A percentile compares a stretch with the other conserved stretches of the same genome.
Conservation (phyloP, 1,140 invertebrate genomes). For the Goniozus legneri region DNA sequence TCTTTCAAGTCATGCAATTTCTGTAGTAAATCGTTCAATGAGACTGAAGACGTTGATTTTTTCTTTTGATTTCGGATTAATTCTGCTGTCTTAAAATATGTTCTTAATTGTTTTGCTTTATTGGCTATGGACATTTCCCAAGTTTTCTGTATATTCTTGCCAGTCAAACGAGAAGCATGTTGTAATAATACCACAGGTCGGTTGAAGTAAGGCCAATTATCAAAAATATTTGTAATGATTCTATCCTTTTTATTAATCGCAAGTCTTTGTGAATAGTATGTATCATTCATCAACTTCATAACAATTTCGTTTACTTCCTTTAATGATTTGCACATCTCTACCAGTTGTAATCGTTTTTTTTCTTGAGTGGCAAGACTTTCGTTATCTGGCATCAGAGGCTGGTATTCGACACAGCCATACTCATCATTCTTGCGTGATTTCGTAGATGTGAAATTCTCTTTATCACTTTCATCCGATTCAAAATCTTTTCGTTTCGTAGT, state of each 20-base stretch:
- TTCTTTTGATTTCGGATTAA: constrained; percentile 3
- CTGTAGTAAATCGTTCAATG: too few species aligned
- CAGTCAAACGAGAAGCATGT: constrained; percentile 3
- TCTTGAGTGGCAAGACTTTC: background rate
- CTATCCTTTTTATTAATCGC: constrained; percentile 1
- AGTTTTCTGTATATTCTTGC: background rate
- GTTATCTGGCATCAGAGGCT: background rate
- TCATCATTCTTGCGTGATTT: constrained; percentile 7
- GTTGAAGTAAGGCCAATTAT: constrained; percentile 5
- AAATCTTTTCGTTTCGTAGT: background rate
- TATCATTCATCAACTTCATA: background rate
- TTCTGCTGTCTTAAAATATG: background rate
- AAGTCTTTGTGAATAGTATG: constrained; percentile 1
- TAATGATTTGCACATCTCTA: background rate
- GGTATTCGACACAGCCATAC: constrained; percentile 7
- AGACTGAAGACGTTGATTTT: background rate
- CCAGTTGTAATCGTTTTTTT: constrained; percentile 2
- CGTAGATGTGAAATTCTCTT: background rate
- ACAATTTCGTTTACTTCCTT: constrained; percentile 2
- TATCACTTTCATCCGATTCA: background rate
- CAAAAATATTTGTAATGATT: background rate
- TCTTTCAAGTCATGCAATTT: background rate
- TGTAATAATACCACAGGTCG: background rate
- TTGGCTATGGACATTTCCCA: background rate
- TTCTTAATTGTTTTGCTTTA: background rate